These are phyloP conservation scores for Unio pictorum DNA, from an alignment of 2,888 invertebrate species.

Conservation along the genomic window DNA sequence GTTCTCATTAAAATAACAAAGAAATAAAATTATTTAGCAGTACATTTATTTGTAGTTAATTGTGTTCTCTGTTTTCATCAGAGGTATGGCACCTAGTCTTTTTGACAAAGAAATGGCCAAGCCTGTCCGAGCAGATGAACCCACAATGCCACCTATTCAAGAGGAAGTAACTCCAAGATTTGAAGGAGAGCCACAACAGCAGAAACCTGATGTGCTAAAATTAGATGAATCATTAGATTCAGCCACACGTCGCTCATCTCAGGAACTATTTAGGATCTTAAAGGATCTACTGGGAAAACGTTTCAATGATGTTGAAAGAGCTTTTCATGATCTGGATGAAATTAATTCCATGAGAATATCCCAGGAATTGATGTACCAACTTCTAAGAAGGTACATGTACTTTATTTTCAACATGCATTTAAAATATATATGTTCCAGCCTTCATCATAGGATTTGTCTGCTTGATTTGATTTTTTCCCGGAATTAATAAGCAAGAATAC, in stretches of 20 bases:
- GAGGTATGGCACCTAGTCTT: conserved; percentile 66
- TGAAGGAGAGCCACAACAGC: conserved; percentile 5
- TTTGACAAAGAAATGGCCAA: conserved; percentile 33
- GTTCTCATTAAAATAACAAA: too few relatives aligned
- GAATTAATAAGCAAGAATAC: too few relatives aligned
- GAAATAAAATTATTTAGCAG: too few relatives aligned
- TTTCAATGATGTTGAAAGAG: conserved; percentile 63
- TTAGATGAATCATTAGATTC: conserved; percentile 15
- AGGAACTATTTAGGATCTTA: conserved; percentile 58
- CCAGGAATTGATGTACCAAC: conserved; percentile 68
- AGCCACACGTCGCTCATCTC: conserved; percentile 30
- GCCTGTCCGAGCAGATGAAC: conserved; percentile 6
- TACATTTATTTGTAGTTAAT: too few relatives aligned
- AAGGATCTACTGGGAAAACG: conserved; percentile 58
- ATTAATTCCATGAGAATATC: conserved; percentile 65
- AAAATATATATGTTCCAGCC: background rate
- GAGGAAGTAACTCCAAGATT: conserved; percentile 1
- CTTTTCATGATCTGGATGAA: conserved; percentile 67
- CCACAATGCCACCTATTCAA: background rate
- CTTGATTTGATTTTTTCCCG: background rate
- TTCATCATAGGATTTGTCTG: background rate
- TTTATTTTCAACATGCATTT: background rate
- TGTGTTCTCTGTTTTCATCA: conserved; percentile 14
- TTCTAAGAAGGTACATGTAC: conserved; percentile 59
- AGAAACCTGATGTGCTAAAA: conserved; percentile 2